Evolutionary conservation across 2,888 invertebrate species (phyloP), one percentile per base, ranked within the genome.

Genomic region (Platerodrilus igneus): DNA sequence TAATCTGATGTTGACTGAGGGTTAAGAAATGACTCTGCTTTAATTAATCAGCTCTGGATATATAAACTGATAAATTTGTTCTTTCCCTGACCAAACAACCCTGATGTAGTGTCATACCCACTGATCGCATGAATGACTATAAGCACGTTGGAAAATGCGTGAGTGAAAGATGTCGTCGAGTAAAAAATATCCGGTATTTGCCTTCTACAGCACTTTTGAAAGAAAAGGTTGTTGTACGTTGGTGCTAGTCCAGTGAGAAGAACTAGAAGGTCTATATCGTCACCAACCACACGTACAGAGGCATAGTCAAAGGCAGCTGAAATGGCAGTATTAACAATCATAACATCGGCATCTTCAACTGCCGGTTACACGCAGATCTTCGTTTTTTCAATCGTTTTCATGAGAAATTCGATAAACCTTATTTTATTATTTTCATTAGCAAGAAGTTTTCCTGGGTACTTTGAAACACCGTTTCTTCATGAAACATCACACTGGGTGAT

Each of bases 191-290:
- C 19, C 9, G 30, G 30, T 2, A 11, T 19, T 4, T 16, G 10
- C 5, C 19, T 19, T 19, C 9, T 30, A 19, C 30, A 9, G 10
- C 19, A 19, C 11, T 18, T 30, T 18, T 14, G 17, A 17, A 15
- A 16, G 29, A 9, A 16, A n/a, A 29, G 3, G n/a, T 29, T 29
- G 5, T 16, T 11, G 17, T 18, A 11, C 30, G n/a, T 18, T 18
- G 19, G 15, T 15, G 14, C 14, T 28, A 28, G n/a, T 13, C 16
- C 28, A n/a, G 15, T 28, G n/a, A 28, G 16, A 15, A 28, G 28
- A 3, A 13, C 28, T 28, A 58, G 39, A 5, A 46, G 46, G 34
- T 51, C 52, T 22, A 50, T 27, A 30, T 53, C 48, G 26, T 52
- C 45, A 17, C 47, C 49, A 1, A 47, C 41, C 14, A 49, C 38